Conservation (phyloP, 2,888 invertebrate genomes). For the Hylaea fasciaria region DNA sequence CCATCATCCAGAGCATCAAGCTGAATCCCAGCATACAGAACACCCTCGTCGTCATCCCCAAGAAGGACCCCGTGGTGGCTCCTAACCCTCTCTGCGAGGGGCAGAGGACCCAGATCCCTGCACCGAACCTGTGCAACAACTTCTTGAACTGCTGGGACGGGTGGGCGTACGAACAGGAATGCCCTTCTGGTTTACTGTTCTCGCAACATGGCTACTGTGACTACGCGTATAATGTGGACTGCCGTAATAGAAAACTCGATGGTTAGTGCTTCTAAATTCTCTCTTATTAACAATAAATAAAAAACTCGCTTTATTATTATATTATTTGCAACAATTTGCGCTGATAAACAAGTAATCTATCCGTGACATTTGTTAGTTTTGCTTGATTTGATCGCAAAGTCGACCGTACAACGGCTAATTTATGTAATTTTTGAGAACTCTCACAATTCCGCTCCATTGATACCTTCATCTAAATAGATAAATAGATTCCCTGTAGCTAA, state of each 20-base stretch:
- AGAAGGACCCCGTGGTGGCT: constrained; percentile 58
- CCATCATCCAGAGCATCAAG: constrained; percentile 69
- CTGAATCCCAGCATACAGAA: constrained; percentile 71
- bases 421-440: too few relatives aligned
- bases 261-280: constrained; percentile 53
- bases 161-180: constrained; percentile 87
- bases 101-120: constrained; percentile 86
- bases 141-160: constrained; percentile 91
- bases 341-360: too few relatives aligned
- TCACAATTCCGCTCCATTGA: too few relatives aligned
- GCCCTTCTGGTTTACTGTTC: constrained; percentile 86
- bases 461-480: too few relatives aligned
- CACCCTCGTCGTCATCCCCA: constrained; percentile 60
- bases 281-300: too few relatives aligned
- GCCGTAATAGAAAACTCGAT: constrained; percentile 77
- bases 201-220: constrained; percentile 86
- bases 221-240: constrained; percentile 86
- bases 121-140: constrained; percentile 84
- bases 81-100: constrained; percentile 71
- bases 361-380: too few relatives aligned
- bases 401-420: too few relatives aligned
- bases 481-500: too few relatives aligned
- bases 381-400: too few relatives aligned
- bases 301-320: too few relatives aligned
- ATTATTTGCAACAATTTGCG: too few relatives aligned